These are phyloP conservation scores for Rhodeus uyekii DNA, from an alignment of 2,797 vertebrate genomes.

Conservation along the genomic window DNA sequence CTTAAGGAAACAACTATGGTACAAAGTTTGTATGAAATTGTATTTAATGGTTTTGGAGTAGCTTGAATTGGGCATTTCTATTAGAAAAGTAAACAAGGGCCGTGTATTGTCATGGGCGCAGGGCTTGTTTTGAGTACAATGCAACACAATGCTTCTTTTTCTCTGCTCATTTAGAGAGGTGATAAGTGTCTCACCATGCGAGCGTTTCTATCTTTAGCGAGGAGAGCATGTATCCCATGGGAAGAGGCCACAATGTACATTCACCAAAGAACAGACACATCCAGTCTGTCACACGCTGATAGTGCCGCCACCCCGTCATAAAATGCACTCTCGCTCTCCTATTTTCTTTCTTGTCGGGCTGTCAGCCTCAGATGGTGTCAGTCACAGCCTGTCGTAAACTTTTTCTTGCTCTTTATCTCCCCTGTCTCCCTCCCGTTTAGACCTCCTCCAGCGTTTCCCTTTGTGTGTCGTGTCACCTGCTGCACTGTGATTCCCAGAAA, in stretches of 20 bases:
- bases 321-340: slow-evolving; percentile 8
- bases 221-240: slow-evolving; percentile 76
- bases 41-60: no score
- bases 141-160: slow-evolving; percentile 53
- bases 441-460: not conserved
- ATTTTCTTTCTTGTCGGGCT: not conserved
- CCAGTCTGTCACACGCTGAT: slow-evolving; percentile 65
- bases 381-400: slow-evolving; percentile 62
- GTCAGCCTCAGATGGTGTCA: slow-evolving; percentile 33
- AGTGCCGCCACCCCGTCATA: slow-evolving; percentile 65
- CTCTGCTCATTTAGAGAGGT: slow-evolving; percentile 75
- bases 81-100: slow-evolving; percentile 38
- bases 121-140: slow-evolving; percentile 51
- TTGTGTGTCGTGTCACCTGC: slow-evolving; percentile 80
- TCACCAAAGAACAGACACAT: slow-evolving; percentile 79
- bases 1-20: not conserved
- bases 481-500: slow-evolving; percentile 2
- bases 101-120: slow-evolving; percentile 38
- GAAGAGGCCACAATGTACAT: slow-evolving; percentile 79
- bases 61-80: slow-evolving; percentile 2
- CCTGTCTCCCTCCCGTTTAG: not conserved
- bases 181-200: slow-evolving; percentile 78
- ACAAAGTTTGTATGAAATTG: not conserved
- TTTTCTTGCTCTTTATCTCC: slow-evolving; percentile 52
- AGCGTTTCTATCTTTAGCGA: slow-evolving; percentile 75